These are phyloP conservation scores for Melanotaenia trifasciata DNA, from an alignment of 2,797 vertebrate species.

Conservation along the genomic window DNA sequence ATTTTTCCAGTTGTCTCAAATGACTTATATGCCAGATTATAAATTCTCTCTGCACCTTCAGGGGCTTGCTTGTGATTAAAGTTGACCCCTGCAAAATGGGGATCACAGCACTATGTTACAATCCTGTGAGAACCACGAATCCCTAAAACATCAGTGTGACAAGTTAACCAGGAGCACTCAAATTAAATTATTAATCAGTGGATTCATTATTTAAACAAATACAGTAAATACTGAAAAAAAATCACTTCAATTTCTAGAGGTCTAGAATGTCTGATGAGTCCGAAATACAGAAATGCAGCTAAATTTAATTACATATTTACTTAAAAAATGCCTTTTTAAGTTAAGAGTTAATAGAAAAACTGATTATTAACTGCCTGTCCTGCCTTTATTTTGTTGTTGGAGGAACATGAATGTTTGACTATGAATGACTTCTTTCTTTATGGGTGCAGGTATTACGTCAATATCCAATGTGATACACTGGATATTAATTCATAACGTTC, in stretches of 20 bases:
- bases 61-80: constrained; percentile 6
- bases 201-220: neutral
- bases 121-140: neutral
- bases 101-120: neutral
- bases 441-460: too few species aligned
- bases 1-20: neutral
- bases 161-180: neutral
- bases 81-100: neutral
- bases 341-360: too few species aligned
- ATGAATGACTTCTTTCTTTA: neutral
- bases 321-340: too few species aligned
- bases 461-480: too few species aligned
- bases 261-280: neutral
- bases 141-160: neutral
- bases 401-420: too few species aligned
- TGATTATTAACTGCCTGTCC: too few species aligned
- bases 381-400: too few species aligned
- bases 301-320: too few species aligned
- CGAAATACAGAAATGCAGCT: neutral
- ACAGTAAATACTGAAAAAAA: constrained; percentile 7
- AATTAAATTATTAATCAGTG: neutral
- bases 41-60: neutral
- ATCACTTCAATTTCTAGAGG: too few species aligned
- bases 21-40: neutral
- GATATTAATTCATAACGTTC: too few species aligned